Base-by-base conservation (phyloP, 2,797 vertebrate species). In the Acipenser oxyrinchus region DNA sequence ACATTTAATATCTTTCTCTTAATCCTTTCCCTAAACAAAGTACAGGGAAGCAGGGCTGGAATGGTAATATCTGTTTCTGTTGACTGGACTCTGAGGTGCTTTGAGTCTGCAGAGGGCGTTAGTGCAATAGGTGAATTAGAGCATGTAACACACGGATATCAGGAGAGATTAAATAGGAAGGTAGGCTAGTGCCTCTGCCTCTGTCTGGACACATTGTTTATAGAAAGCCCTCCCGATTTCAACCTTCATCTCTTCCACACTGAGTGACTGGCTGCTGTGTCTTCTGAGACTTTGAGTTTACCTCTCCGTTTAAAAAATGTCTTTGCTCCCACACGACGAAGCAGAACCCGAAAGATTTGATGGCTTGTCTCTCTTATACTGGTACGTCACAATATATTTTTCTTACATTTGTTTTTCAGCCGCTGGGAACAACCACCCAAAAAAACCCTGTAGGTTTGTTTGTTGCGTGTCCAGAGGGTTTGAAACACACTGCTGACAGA, bases 281-380 rank as follows among this genome's bases (percentile, higher is more conserved):
- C n/a, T 74, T 82, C 74, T 74, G 62, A 72, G 71, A 72, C 13
- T 6, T 70, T 73, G 76, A 70, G 60, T 11, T 71, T 70, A 48
- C 72, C 76, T 52, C 68, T 70, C 65, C 59, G 77, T 6, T 68
- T 78, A 85, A 72, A 37, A 37, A 71, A 92, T 93, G 92, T 81
- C 89, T 76, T 77, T 93, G n/a, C 84, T 91, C 60, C 87, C 86
- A 10, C 84, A 83, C 63, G 78, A 74, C 73, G 89, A 91, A 73
- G 78, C 84, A 2, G 89, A 93, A 64, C 78, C 80, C 0, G 81
- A 84, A 72, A 84, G 82, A 66, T 86, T 91, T 73, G 85, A 91
- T 85, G 88, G 89, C 62, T 83, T 93, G 66, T 92, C 92, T 75
- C 87, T 92, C 48, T 82, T 93, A 6, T 93, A 92, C 86, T 92